Percentiles rank a stretch among this genome's conserved stretches.
These are phyloP conservation scores for Protonibea diacanthus DNA, from an alignment of 2,797 vertebrate genomes.

Conservation along the genomic window DNA sequence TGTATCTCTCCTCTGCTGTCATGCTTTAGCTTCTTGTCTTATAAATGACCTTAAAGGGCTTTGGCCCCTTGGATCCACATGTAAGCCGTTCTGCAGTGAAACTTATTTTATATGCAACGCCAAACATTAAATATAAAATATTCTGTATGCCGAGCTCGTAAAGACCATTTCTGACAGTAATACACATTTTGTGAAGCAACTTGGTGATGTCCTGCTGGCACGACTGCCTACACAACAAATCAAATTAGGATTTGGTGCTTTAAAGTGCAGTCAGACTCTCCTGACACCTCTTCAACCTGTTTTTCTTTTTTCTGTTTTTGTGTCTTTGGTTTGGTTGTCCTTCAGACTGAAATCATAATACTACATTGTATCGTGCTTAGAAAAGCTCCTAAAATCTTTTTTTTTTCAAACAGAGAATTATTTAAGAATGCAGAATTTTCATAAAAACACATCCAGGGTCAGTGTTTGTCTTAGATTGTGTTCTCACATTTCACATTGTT, in stretches of 20 bases:
- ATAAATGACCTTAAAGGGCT: constrained; percentile 71
- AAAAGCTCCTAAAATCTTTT: not conserved
- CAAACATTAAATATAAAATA: constrained; percentile 31
- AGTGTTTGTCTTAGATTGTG: not conserved
- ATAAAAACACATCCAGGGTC: not conserved
- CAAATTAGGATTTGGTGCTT: constrained; percentile 4
- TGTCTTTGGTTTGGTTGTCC: not conserved
- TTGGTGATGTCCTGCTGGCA: not conserved
- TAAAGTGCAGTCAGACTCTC: constrained; percentile 11
- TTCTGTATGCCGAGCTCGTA: constrained; percentile 21
- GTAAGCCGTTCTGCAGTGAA: constrained; percentile 45
- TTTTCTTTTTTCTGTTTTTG: constrained; percentile 1
- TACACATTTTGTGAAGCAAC: constrained; percentile 6
- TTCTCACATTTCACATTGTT: not conserved
- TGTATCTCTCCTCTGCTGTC: constrained; percentile 43
- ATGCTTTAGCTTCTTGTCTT: constrained; percentile 29
- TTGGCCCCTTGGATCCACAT: constrained; percentile 36
- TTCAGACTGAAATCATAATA: constrained; percentile 3
- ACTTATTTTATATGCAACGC: constrained; percentile 59
- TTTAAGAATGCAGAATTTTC: not conserved
- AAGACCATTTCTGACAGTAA: constrained; percentile 20
- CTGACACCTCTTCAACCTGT: not conserved
- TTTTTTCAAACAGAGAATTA: not conserved
- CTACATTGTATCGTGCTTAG: not conserved
- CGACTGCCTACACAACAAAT: constrained; percentile 17